These are phyloP conservation scores for Mustelus asterias DNA, from an alignment of 2,113 vertebrate genomes.

Conservation along the genomic window DNA sequence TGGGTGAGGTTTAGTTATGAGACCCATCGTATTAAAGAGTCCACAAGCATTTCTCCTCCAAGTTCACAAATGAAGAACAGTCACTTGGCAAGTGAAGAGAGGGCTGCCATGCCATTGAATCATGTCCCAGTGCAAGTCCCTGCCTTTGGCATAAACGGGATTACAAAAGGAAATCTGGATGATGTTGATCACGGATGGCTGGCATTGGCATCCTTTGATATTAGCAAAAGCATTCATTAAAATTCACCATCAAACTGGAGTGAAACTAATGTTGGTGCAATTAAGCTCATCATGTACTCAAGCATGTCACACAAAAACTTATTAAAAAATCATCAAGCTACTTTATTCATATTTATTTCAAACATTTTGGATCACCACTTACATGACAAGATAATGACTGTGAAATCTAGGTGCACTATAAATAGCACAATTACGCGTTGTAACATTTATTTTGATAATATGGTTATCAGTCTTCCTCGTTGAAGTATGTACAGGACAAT, in stretches of 20 bases:
- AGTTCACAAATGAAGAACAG: background rate
- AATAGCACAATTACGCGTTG: background rate
- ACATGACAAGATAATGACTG: conserved; percentile 21
- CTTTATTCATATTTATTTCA: conserved; percentile 24
- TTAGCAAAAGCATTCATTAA: background rate
- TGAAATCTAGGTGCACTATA: conserved; percentile 16
- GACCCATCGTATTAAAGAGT: background rate
- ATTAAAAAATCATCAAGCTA: background rate
- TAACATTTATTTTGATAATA: conserved; percentile 23
- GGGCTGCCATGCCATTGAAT: background rate
- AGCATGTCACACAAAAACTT: conserved; percentile 16
- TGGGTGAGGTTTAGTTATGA: background rate
- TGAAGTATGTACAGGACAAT: background rate
- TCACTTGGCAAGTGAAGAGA: background rate
- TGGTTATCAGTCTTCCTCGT: background rate
- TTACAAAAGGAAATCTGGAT: background rate
- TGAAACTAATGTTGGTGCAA: background rate
- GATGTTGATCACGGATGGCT: background rate
- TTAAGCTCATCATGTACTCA: conserved; percentile 10
- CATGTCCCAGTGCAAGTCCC: background rate
- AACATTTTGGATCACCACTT: background rate
- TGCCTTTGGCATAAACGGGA: background rate
- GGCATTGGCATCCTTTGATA: background rate
- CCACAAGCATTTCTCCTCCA: background rate
- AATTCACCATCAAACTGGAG: conserved; percentile 4